Conservation (phyloP, 2,888 invertebrate genomes). For the Byasa hedistus region DNA sequence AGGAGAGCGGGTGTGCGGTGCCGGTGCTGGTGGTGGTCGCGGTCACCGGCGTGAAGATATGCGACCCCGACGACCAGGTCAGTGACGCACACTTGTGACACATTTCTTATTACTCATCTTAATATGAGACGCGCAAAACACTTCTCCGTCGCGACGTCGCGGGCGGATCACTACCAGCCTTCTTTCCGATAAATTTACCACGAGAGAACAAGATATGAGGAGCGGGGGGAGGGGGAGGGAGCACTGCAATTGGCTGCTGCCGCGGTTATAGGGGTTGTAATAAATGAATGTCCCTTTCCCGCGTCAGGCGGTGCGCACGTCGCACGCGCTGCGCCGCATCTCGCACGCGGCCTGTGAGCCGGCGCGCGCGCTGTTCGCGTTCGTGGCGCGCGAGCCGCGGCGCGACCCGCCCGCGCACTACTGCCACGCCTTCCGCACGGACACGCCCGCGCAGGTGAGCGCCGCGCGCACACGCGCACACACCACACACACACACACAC, state of each 20-base stretch:
- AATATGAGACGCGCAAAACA: too few relatives aligned
- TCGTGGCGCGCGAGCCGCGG: slow-evolving; percentile 80
- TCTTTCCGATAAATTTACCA: too few relatives aligned
- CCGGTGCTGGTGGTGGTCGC: slow-evolving; percentile 87
- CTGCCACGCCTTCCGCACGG: slow-evolving; percentile 90
- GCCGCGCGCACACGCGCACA: too few relatives aligned
- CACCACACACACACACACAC: too few relatives aligned
- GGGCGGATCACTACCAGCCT: too few relatives aligned
- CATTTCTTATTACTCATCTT: too few relatives aligned
- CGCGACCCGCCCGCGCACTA: slow-evolving; percentile 82
- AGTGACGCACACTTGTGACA: slow-evolving; percentile 32
- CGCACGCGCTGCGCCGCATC: slow-evolving; percentile 90
- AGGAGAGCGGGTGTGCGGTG: slow-evolving; percentile 84
- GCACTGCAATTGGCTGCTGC: too few relatives aligned
- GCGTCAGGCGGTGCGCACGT: slow-evolving; percentile 88
- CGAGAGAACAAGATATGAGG: too few relatives aligned
- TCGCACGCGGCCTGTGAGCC: slow-evolving; percentile 93
- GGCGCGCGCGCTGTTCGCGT: slow-evolving; percentile 88
- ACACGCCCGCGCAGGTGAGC: slow-evolving; percentile 86
- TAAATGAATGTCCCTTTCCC: too few relatives aligned
- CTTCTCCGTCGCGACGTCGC: too few relatives aligned
- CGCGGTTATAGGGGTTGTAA: too few relatives aligned
- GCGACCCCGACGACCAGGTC: slow-evolving; percentile 91
- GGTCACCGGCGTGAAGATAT: slow-evolving; percentile 89
- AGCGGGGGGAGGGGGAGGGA: too few relatives aligned